These are phyloP conservation scores for Enteromius argenteus DNA, from an alignment of 2,797 vertebrate genomes.

Conservation along the genomic window DNA sequence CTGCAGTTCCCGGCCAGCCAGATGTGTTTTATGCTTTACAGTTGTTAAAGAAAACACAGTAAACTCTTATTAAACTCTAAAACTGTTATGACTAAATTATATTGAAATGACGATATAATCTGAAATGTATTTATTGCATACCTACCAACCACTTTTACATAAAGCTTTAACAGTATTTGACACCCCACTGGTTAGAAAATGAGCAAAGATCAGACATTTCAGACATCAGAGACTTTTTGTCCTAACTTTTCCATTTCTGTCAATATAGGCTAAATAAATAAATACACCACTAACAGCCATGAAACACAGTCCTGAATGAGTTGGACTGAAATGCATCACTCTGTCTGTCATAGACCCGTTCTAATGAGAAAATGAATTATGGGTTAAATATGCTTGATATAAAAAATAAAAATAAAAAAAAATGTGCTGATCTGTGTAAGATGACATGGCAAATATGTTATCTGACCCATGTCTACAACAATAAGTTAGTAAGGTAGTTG, in stretches of 20 bases:
- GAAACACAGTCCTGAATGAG: conserved; percentile 34
- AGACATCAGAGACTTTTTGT: background rate
- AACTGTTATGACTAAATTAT: conserved; percentile 17
- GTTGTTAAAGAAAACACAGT: conserved; percentile 33
- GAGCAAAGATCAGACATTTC: conserved; percentile 30
- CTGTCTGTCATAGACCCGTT: conserved; percentile 40
- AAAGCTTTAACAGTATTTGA: conserved; percentile 29
- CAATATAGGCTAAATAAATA: conserved; percentile 1
- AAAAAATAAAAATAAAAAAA: background rate
- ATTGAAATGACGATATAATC: background rate
- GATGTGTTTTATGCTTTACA: conserved; percentile 43
- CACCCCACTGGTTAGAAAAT: conserved; percentile 31
- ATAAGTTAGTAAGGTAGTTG: no score
- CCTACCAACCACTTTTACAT: conserved; percentile 4
- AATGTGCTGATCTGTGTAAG: background rate
- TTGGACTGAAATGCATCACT: conserved; percentile 49
- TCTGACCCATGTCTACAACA: background rate
- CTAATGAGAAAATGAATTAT: conserved; percentile 52
- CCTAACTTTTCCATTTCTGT: conserved; percentile 7
- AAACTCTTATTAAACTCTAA: background rate
- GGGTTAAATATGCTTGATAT: conserved; percentile 20
- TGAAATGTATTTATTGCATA: conserved; percentile 1
- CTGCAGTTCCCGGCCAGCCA: background rate
- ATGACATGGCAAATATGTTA: background rate
- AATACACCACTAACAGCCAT: conserved; percentile 2